These are phyloP conservation scores for Charaxes varanes DNA, from an alignment of 1,140 invertebrate genomes.

Conservation along the genomic window DNA sequence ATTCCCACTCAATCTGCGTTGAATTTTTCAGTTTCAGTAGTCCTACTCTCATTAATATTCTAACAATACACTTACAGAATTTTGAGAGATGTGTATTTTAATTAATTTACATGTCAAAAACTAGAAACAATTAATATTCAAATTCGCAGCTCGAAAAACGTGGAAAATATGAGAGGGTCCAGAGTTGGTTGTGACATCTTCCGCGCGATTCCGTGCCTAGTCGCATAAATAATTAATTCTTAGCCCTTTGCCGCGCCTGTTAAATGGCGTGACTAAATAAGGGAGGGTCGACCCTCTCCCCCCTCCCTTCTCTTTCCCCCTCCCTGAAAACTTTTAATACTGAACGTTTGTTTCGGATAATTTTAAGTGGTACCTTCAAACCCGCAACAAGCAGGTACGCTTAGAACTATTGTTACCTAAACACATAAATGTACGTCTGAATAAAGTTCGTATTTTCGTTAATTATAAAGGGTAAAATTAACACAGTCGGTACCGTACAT, in stretches of 20 bases:
- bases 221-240: constrained; percentile 56
- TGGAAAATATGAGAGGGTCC: constrained; percentile 38
- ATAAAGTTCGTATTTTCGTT: too few relatives aligned
- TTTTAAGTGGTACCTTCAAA: constrained; percentile 21
- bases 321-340: constrained; percentile 53
- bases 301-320: constrained; percentile 26
- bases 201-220: constrained; percentile 42
- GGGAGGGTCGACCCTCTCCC: constrained; percentile 38
- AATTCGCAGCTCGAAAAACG: constrained; percentile 26
- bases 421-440: too few relatives aligned
- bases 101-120: constrained; percentile 3
- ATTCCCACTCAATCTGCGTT: too few relatives aligned
- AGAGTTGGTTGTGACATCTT: constrained; percentile 50
- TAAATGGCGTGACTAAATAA: constrained; percentile 66
- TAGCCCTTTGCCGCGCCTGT: constrained; percentile 60
- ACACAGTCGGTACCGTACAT: too few relatives aligned
- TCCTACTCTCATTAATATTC: too few relatives aligned
- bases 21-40: too few relatives aligned
- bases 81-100: background rate
- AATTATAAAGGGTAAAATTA: too few relatives aligned
- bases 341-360: constrained; percentile 48
- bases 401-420: constrained; percentile 3
- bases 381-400: constrained; percentile 5
- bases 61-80: too few relatives aligned
- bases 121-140: constrained; percentile 17